Evolutionary conservation across 1,140 invertebrate genomes (phyloP).

Genomic region (Cydia pomonella): DNA sequence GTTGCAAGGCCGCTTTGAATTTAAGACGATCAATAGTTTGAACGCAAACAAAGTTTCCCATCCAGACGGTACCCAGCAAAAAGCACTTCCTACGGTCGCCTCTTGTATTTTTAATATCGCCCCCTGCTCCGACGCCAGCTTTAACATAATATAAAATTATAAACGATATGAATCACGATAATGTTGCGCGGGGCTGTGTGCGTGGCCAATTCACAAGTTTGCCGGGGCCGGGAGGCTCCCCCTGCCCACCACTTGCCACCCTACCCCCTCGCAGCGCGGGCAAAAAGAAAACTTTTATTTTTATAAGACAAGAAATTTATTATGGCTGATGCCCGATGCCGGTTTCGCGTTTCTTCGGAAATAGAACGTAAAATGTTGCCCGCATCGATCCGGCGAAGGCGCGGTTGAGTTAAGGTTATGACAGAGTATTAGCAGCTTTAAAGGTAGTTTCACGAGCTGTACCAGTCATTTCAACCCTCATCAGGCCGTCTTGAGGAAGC

Average conservation of each 20-base stretch:
- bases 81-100: slow-evolving; percentile 61
- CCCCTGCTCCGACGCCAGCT: slow-evolving; percentile 57
- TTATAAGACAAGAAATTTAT: slow-evolving; percentile 81
- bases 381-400: slow-evolving; percentile 56
- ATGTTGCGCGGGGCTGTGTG: slow-evolving; percentile 69
- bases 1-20: slow-evolving; percentile 32
- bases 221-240: slow-evolving; percentile 50
- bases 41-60: slow-evolving; percentile 73
- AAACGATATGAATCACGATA: slow-evolving; percentile 79
- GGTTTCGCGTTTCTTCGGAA: slow-evolving; percentile 77
- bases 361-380: slow-evolving; percentile 72
- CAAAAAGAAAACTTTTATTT: slow-evolving; percentile 80
- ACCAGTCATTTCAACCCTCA: neutral
- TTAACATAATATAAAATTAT: slow-evolving; percentile 81
- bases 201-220: slow-evolving; percentile 76
- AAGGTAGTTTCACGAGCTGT: slow-evolving; percentile 35
- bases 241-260: slow-evolving; percentile 47
- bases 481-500: neutral
- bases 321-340: slow-evolving; percentile 75
- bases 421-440: slow-evolving; percentile 33
- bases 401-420: slow-evolving; percentile 26
- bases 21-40: slow-evolving; percentile 70
- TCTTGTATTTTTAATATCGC: slow-evolving; percentile 78
- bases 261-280: slow-evolving; percentile 45
- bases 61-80: slow-evolving; percentile 62